A percentile compares a stretch with the other conserved stretches of the same genome.
Conservation (phyloP, 2,888 invertebrate species). For the Hirtodrosophila cameraria region DNA sequence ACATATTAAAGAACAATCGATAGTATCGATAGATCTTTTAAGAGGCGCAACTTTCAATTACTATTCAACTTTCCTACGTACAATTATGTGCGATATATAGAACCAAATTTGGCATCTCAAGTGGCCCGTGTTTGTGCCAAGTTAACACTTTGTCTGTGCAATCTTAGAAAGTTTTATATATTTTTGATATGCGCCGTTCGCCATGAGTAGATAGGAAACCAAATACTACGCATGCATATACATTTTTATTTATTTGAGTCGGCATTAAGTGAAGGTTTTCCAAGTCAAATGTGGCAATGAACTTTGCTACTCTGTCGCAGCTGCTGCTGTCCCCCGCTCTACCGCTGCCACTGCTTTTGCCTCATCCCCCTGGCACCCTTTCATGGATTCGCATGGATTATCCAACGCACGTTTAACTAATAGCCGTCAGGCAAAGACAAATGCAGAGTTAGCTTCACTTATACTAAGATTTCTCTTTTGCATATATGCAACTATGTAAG, state of each 20-base stretch:
- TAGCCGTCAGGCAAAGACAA: constrained; percentile 25
- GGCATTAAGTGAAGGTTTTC: constrained; percentile 37
- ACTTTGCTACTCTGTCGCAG: constrained; percentile 51
- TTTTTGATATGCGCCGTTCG: constrained; percentile 12
- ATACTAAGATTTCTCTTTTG: constrained; percentile 47
- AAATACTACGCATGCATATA: constrained; percentile 19
- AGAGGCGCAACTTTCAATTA: no score
- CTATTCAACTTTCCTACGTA: no score
- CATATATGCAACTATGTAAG: constrained; percentile 20
- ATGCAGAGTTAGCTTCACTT: constrained; percentile 46
- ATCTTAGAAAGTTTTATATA: constrained; percentile 51
- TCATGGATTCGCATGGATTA: constrained; percentile 13
- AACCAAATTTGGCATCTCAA: constrained; percentile 22
- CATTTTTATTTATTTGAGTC: no score
- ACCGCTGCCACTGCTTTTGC: no score
- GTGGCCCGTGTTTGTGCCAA: constrained; percentile 8
- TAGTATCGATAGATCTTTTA: no score
- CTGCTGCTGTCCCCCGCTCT: no score
- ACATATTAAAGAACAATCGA: no score
- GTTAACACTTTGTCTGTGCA: constrained; percentile 3
- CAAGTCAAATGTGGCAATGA: constrained; percentile 52
- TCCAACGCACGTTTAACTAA: constrained; percentile 44
- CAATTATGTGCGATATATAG: constrained; percentile 16
- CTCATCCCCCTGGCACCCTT: constrained; percentile 5
- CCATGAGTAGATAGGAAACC: constrained; percentile 28